A percentile compares a stretch with the other conserved stretches of the same genome.
phyloP scores from a whole-genome alignment of 2,888 invertebrate genomes.

The Drosophila mettleri region DNA sequence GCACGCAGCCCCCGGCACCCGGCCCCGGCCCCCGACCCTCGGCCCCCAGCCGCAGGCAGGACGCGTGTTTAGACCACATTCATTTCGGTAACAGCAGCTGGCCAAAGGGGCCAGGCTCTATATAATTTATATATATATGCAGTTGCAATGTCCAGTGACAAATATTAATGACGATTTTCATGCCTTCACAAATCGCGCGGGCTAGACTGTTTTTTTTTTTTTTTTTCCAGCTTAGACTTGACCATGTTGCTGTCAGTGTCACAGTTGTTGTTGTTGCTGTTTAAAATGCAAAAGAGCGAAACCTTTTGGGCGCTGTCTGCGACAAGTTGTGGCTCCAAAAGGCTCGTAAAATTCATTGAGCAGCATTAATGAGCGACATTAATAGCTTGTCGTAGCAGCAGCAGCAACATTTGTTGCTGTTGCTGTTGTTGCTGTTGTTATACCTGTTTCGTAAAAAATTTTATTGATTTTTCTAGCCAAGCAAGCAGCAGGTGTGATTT shows the following conservation, averaged over 20 bases:
- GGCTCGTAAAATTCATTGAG: slow-evolving; percentile 80
- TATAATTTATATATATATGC: slow-evolving; percentile 73
- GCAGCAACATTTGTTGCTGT: slow-evolving; percentile 21
- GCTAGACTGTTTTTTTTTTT: neutral
- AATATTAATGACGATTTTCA: slow-evolving; percentile 84
- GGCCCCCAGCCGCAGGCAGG: slow-evolving; percentile 31
- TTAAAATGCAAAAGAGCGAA: slow-evolving; percentile 64
- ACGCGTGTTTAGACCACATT: slow-evolving; percentile 73
- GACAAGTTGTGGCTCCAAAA: slow-evolving; percentile 42
- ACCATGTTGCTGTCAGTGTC: slow-evolving; percentile 43
- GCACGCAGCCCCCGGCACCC: slow-evolving; percentile 58
- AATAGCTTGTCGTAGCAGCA: slow-evolving; percentile 67
- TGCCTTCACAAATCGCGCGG: slow-evolving; percentile 70
- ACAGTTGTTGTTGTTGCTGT: slow-evolving; percentile 48
- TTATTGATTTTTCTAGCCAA: slow-evolving; percentile 68
- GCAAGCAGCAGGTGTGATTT: slow-evolving; percentile 71
- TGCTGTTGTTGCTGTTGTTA: slow-evolving; percentile 25
- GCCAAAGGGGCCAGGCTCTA: slow-evolving; percentile 46
- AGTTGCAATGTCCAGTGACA: slow-evolving; percentile 81
- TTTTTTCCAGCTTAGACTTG: slow-evolving; percentile 24
- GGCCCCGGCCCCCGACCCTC: slow-evolving; percentile 54
- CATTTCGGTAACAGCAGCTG: slow-evolving; percentile 64
- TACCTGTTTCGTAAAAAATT: slow-evolving; percentile 49
- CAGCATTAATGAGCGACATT: slow-evolving; percentile 80
- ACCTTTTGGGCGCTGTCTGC: slow-evolving; percentile 45